These are phyloP conservation scores for Platycheirus albimanus DNA, from an alignment of 2,888 invertebrate species.

Conservation along the genomic window DNA sequence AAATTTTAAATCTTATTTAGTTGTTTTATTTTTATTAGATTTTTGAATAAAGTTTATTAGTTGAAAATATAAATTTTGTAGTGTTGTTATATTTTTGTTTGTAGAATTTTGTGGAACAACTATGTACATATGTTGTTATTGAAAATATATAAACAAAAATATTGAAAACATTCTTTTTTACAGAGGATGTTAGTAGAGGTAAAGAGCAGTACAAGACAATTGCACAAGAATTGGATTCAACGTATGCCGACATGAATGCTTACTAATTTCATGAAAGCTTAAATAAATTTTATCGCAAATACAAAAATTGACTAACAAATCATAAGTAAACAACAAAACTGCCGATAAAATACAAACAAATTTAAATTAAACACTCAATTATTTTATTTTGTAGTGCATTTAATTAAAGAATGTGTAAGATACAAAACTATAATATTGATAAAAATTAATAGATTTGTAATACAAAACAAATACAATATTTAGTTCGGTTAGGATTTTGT, in stretches of 20 bases:
- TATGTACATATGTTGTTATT: too few relatives aligned
- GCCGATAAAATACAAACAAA: slow-evolving; percentile 53
- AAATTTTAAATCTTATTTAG: slow-evolving; percentile 67
- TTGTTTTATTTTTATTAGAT: slow-evolving; percentile 75
- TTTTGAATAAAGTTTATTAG: slow-evolving; percentile 63
- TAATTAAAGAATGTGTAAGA: too few relatives aligned
- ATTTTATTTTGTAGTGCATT: slow-evolving; percentile 4
- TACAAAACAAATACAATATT: too few relatives aligned
- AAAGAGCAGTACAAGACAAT: slow-evolving; percentile 99
- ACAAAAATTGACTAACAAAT: slow-evolving; percentile 85
- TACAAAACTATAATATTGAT: too few relatives aligned
- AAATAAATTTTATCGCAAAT: slow-evolving; percentile 38
- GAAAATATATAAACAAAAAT: too few relatives aligned
- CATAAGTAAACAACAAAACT: slow-evolving; percentile 63
- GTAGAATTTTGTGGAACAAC: too few relatives aligned
- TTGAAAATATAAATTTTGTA: slow-evolving; percentile 40
- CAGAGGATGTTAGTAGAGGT: slow-evolving; percentile 94
- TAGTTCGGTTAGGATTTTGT: too few relatives aligned
- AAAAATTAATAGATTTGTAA: too few relatives aligned
- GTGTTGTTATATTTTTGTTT: slow-evolving; percentile 9
- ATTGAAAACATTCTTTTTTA: slow-evolving; percentile 78
- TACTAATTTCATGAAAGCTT: slow-evolving; percentile 80
- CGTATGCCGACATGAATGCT: slow-evolving; percentile 95
- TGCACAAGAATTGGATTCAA: slow-evolving; percentile 98
- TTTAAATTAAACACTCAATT: slow-evolving; percentile 32